phyloP scores from a whole-genome alignment of 1,140 invertebrate genomes.

The Acromyrmex charruanus region DNA sequence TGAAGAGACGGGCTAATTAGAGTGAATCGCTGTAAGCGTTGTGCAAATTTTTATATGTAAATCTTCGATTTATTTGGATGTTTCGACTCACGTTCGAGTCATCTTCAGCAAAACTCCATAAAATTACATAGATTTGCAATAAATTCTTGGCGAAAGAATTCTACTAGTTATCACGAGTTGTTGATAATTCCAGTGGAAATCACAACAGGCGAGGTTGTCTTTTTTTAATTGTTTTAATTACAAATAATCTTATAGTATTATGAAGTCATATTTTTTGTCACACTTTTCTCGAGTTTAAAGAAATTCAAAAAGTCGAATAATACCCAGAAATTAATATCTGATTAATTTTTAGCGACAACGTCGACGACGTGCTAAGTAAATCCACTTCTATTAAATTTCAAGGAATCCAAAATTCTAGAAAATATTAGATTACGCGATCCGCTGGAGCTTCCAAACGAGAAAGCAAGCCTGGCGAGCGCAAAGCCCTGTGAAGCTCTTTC shows the following conservation, averaged over 20 bases:
- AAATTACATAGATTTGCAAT: too few species aligned
- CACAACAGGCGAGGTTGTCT: too few species aligned
- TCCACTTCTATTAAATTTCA: conserved; percentile 34
- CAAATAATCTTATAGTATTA: background rate
- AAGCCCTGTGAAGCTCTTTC: conserved; percentile 34
- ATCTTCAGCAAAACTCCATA: too few species aligned
- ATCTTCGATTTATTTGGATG: too few species aligned
- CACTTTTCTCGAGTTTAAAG: background rate
- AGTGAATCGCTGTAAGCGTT: too few species aligned
- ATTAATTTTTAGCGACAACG: background rate
- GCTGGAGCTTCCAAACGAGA: background rate
- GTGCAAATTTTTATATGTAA: too few species aligned
- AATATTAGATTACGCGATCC: conserved; percentile 19
- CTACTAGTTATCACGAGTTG: too few species aligned
- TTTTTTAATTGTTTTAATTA: background rate
- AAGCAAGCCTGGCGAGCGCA: background rate
- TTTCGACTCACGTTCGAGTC: too few species aligned
- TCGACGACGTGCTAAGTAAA: background rate
- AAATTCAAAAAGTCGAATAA: background rate
- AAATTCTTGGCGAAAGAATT: too few species aligned
- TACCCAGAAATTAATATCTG: conserved; percentile 5
- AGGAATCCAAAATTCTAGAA: conserved; percentile 44
- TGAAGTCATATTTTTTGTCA: background rate
- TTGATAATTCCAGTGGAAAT: too few species aligned
- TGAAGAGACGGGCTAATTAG: too few species aligned